A percentile compares a stretch with the other conserved stretches of the same genome.
phyloP scores from a whole-genome alignment of 2,113 vertebrate genomes.

The Progne subis region DNA sequence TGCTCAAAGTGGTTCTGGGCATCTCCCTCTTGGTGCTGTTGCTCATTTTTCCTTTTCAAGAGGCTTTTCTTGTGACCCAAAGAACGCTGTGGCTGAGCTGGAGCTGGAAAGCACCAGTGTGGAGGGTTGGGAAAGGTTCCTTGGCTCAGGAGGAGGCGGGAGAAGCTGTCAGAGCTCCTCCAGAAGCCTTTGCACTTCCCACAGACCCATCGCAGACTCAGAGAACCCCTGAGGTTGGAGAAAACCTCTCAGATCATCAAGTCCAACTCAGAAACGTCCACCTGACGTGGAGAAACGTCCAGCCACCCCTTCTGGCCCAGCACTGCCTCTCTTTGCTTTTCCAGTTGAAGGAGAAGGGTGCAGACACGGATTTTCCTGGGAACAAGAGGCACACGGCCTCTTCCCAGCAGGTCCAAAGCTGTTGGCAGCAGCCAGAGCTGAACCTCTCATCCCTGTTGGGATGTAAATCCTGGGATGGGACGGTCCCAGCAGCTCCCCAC shows the following conservation, averaged over 20 bases:
- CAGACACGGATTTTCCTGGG: not conserved
- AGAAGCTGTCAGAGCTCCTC: not conserved
- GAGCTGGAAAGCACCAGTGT: accelerated
- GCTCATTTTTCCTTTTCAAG: not conserved
- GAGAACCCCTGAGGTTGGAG: not conserved
- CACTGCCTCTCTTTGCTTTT: not conserved
- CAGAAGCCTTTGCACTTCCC: not conserved
- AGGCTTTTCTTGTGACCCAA: not conserved
- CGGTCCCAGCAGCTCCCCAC: not conserved
- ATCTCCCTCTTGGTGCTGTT: not conserved
- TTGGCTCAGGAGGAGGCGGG: not conserved
- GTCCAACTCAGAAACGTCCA: not conserved
- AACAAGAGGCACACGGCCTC: accelerated
- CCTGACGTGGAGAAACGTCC: not conserved
- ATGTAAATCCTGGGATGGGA: accelerated
- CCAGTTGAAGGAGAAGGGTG: not conserved
- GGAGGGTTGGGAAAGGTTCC: not conserved
- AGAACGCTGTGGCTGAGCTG: not conserved
- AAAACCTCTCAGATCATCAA: not conserved
- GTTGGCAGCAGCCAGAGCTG: not conserved
- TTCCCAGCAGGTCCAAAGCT: not conserved
- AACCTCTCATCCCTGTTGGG: accelerated
- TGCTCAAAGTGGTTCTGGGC: not conserved
- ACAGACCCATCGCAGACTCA: not conserved
- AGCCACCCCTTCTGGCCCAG: not conserved